phyloP scores from a whole-genome alignment of 2,797 vertebrate species.

The Sternotherus odoratus region DNA sequence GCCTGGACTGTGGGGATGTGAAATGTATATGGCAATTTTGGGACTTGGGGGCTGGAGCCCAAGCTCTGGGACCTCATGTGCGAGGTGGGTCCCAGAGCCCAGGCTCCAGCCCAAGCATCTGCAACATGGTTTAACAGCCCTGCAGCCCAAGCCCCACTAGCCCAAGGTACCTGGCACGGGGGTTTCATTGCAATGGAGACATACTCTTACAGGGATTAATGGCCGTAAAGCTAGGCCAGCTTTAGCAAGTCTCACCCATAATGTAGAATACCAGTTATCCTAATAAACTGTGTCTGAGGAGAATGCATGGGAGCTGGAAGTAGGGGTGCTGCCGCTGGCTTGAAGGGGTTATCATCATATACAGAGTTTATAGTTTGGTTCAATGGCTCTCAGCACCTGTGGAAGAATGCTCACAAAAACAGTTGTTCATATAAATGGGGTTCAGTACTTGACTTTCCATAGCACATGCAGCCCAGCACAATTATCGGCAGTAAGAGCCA shows the following conservation, averaged over 20 bases:
- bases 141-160: not conserved
- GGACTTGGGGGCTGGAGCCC: too few species aligned
- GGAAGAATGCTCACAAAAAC: not conserved
- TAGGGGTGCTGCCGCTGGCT: too few species aligned
- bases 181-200: not conserved
- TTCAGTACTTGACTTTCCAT: not conserved
- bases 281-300: not conserved
- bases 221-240: not conserved
- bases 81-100: not conserved
- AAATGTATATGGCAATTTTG: not conserved
- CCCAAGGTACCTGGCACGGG: not conserved
- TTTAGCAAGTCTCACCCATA: conserved; percentile 5
- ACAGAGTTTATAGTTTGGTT: too few species aligned
- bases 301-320: not conserved
- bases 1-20: not conserved
- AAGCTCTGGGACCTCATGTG: not conserved
- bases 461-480: not conserved
- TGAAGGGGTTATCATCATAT: too few species aligned
- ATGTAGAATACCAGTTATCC: not conserved
- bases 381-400: too few species aligned
- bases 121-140: not conserved
- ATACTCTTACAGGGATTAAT: not conserved
- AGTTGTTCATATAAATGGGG: conserved; percentile 23
- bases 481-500: not conserved
- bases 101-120: not conserved